Evolutionary conservation across 2,888 invertebrate species (phyloP).

Genomic region (Thymelicus lineola): DNA sequence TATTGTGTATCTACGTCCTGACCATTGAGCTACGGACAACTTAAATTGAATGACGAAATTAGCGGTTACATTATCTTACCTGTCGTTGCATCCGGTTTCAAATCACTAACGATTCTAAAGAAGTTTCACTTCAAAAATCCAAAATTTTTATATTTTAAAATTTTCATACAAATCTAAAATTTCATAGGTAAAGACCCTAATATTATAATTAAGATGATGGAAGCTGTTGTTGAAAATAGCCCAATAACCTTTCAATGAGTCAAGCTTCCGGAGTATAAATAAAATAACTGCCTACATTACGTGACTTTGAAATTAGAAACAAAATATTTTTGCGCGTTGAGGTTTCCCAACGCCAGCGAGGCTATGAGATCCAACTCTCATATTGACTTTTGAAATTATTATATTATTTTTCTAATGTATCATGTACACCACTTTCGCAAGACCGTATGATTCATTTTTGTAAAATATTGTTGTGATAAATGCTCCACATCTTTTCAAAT

Average conservation of each 20-base stretch:
- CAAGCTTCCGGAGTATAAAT: not conserved
- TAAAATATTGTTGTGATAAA: conserved; percentile 17
- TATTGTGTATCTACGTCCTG: too few relatives aligned
- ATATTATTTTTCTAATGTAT: not conserved
- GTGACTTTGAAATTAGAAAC: not conserved
- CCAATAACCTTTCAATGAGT: too few relatives aligned
- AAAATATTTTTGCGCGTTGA: not conserved
- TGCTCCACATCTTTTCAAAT: conserved; percentile 3
- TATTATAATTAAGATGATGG: not conserved
- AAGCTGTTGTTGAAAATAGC: too few relatives aligned
- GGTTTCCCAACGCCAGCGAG: not conserved
- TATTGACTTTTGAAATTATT: not conserved
- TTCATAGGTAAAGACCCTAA: too few relatives aligned
- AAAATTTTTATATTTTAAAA: too few relatives aligned
- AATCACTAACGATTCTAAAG: too few relatives aligned
- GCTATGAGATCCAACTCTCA: not conserved
- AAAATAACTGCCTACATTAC: not conserved
- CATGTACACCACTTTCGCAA: not conserved
- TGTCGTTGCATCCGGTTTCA: too few relatives aligned
- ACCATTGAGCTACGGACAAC: too few relatives aligned
- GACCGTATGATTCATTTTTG: not conserved
- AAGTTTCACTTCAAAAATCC: too few relatives aligned
- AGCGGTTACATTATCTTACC: too few relatives aligned
- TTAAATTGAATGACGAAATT: too few relatives aligned
- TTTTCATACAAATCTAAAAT: too few relatives aligned